phyloP scores from a whole-genome alignment of 2,113 vertebrate genomes.

The Urocynchramus pylzowi region DNA sequence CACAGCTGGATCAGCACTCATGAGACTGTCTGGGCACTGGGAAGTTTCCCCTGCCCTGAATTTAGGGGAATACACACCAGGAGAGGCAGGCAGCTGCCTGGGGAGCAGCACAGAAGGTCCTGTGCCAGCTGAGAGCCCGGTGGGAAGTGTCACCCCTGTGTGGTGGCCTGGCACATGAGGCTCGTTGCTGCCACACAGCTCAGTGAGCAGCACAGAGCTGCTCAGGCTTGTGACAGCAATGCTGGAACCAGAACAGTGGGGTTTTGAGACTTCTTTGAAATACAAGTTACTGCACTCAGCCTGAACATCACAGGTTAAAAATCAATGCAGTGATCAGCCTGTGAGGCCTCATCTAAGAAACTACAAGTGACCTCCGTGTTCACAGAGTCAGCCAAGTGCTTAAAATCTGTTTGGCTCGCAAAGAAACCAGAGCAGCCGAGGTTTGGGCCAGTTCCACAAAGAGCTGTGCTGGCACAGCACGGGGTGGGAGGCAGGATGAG shows the following conservation, averaged over 20 bases:
- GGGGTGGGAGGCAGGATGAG: not conserved
- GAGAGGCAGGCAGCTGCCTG: not conserved
- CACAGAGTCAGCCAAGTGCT: not conserved
- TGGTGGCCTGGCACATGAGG: rapidly evolving
- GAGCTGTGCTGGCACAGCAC: not conserved
- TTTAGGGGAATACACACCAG: rapidly evolving
- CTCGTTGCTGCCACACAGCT: rapidly evolving
- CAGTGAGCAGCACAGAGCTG: not conserved
- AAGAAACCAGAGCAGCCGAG: rapidly evolving
- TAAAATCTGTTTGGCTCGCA: not conserved
- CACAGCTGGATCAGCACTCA: not conserved
- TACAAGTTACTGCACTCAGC: not conserved
- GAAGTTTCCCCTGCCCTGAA: too few relatives aligned
- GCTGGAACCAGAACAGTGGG: not conserved
- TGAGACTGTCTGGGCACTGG: rapidly evolving
- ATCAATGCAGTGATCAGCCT: not conserved
- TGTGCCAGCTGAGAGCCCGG: not conserved
- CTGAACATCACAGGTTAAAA: not conserved
- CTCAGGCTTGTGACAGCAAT: not conserved
- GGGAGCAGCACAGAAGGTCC: not conserved
- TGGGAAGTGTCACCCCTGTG: rapidly evolving
- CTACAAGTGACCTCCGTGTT: not conserved
- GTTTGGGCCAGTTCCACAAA: not conserved
- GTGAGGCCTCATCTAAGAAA: not conserved
- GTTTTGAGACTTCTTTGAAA: not conserved